Evolutionary conservation across 2,888 invertebrate species (phyloP), one percentile per base, ranked within the genome.

Genomic region (Gandaritis pyraliata): DNA sequence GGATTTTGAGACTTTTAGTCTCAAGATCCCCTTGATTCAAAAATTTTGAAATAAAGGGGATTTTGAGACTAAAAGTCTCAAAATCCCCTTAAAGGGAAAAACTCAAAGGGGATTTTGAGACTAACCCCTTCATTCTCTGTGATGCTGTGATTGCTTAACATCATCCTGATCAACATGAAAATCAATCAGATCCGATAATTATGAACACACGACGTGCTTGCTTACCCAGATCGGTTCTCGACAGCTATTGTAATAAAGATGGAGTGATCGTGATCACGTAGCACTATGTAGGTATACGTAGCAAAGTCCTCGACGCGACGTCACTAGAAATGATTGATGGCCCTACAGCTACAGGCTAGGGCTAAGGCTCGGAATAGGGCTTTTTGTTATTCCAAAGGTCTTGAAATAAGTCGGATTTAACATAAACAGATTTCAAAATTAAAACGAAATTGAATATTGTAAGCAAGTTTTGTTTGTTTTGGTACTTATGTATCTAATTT

Each of bases 311-410:
- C 48, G 15, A 29, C 36, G 45, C 48, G 15, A 29, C 36, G 45
- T 49, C 49, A 36, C 38, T 33, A 49, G 8, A 38, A 36, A 59
- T 59, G 60, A 60, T 60, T 54, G 15, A 60, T 54, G 43, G 16
- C 15, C 13, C 33, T n/a, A n/a, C n/a, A n/a, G n/a, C n/a, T n/a
- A n/a, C n/a, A n/a, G n/a, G n/a, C n/a, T n/a, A 10, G 8, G 33
- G 10, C n/a, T 33, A 33, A 33, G 33, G 33, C 33, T 16, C 6
- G 8, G 41, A 15, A 41, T 15, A 15, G 38, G 11, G 16, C 16
- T 10, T 43, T 16, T 16, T 8, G 3, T 10, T 3, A 43, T 13
- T 41, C 13, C 33, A 33, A 41, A 41, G 6, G 6, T 3, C 23
- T 23, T 23, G 5, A 23, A 23, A 23, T 5, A 23, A 15, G 41